Evolutionary conservation across 2,113 vertebrate genomes (phyloP).

Genomic region (Paradoxurus hermaphroditus): DNA sequence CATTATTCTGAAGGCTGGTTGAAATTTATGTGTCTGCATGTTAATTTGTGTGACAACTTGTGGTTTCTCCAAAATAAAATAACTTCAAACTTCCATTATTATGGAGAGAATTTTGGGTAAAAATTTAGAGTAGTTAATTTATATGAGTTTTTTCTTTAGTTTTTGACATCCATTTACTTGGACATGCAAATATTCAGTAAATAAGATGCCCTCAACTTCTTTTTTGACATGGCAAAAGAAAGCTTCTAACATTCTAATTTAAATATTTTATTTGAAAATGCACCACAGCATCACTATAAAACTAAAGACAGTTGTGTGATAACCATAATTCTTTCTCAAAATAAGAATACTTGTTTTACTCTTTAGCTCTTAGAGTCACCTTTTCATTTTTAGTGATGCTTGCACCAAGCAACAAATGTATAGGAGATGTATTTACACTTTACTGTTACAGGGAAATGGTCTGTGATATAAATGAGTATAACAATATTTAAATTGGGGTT

Average conservation of each 20-base stretch:
- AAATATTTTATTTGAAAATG: not conserved
- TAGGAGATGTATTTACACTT: not conserved
- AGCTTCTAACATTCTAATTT: not conserved
- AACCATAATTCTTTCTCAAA: not conserved
- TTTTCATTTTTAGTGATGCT: not conserved
- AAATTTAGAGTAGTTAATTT: not conserved
- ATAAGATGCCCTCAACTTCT: not conserved
- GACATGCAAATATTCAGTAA: not conserved
- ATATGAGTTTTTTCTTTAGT: not conserved
- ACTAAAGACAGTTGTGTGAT: not conserved
- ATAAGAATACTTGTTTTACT: not conserved
- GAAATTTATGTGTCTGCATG: not conserved
- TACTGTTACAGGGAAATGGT: not conserved
- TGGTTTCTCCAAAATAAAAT: slow-evolving; percentile 12
- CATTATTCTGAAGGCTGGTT: not conserved
- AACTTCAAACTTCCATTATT: not conserved
- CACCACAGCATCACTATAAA: not conserved
- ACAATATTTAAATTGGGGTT: not conserved
- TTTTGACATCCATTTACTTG: not conserved
- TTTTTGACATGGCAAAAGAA: not conserved
- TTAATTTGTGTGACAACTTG: not conserved
- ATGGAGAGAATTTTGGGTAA: not conserved
- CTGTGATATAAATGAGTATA: not conserved
- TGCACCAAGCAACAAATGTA: not conserved
- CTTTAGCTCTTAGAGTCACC: not conserved